Evolutionary conservation across 2,888 invertebrate species (phyloP).

Genomic region (Drosophila mimica): DNA sequence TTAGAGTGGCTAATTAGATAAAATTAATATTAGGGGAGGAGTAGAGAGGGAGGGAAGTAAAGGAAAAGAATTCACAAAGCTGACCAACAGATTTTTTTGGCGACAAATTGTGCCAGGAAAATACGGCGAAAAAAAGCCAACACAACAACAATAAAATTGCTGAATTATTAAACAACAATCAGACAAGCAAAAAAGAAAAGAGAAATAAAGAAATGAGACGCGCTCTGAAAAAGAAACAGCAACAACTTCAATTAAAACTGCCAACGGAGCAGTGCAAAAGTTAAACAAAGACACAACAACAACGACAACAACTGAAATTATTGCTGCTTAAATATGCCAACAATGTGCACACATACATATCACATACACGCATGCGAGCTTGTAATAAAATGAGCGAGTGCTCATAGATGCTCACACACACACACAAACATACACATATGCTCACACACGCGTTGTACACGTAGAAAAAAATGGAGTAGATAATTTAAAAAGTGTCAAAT

Average conservation of each 20-base stretch:
- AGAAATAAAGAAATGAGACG: slow-evolving; percentile 29
- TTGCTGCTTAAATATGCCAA: slow-evolving; percentile 54
- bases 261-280: slow-evolving; percentile 74
- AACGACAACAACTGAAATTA: slow-evolving; percentile 17
- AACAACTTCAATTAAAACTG: slow-evolving; percentile 66
- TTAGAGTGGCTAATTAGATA: slow-evolving; percentile 59
- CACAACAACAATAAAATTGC: slow-evolving; percentile 27
- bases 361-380: slow-evolving; percentile 2
- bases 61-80: neutral
- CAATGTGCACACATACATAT: slow-evolving; percentile 34
- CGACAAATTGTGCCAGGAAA: slow-evolving; percentile 46
- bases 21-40: slow-evolving; percentile 15
- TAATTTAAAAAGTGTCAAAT: neutral
- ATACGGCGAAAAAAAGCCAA: neutral
- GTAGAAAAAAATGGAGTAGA: neutral
- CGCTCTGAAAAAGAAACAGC: slow-evolving; percentile 4
- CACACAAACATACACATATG: slow-evolving; percentile 9
- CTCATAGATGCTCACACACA: slow-evolving; percentile 43
- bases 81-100: slow-evolving; percentile 16
- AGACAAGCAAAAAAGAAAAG: slow-evolving; percentile 28
- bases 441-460: neutral
- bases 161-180: slow-evolving; percentile 60
- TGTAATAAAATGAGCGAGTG: slow-evolving; percentile 25
- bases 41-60: neutral
- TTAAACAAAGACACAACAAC: slow-evolving; percentile 58